Evolutionary conservation across 2,888 invertebrate species (phyloP).

Genomic region (Acanthoscelides obtectus): DNA sequence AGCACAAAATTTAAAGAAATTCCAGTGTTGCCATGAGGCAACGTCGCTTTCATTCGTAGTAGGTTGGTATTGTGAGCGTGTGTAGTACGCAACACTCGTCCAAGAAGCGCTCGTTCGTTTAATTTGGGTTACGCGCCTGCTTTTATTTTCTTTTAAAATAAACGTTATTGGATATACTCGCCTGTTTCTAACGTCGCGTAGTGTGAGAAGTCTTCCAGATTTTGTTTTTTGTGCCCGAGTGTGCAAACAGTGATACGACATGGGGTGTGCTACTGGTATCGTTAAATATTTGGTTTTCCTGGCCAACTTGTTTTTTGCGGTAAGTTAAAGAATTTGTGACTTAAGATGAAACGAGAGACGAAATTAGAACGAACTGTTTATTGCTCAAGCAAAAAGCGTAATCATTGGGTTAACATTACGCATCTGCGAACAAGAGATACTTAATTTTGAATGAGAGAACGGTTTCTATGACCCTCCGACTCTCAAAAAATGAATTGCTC

Average conservation of each 20-base stretch:
- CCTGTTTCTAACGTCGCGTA: background rate
- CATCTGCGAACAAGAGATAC: no score
- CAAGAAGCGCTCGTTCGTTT: slow-evolving; percentile 2
- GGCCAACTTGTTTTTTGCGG: slow-evolving; percentile 61
- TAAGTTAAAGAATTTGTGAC: slow-evolving; percentile 50
- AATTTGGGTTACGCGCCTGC: slow-evolving; percentile 8
- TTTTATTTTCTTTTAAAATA: slow-evolving; percentile 9
- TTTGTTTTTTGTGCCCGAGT: slow-evolving; percentile 12
- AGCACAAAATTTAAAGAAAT: background rate
- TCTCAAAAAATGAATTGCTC: no score
- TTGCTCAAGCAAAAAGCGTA: no score
- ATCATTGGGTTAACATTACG: no score
- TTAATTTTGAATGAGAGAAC: no score
- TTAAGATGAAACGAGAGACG: background rate
- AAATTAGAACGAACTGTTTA: no score
- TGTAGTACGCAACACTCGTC: background rate
- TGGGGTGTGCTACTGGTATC: slow-evolving; percentile 45
- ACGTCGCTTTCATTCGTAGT: background rate
- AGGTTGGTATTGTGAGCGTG: background rate
- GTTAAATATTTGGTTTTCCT: slow-evolving; percentile 45
- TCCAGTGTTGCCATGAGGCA: background rate
- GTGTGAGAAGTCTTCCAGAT: slow-evolving; percentile 6
- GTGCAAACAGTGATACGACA: slow-evolving; percentile 22
- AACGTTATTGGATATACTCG: slow-evolving; percentile 2
- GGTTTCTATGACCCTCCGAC: no score